Conservation (phyloP, 2,113 vertebrate species). For the Dryoscopus gambensis region DNA sequence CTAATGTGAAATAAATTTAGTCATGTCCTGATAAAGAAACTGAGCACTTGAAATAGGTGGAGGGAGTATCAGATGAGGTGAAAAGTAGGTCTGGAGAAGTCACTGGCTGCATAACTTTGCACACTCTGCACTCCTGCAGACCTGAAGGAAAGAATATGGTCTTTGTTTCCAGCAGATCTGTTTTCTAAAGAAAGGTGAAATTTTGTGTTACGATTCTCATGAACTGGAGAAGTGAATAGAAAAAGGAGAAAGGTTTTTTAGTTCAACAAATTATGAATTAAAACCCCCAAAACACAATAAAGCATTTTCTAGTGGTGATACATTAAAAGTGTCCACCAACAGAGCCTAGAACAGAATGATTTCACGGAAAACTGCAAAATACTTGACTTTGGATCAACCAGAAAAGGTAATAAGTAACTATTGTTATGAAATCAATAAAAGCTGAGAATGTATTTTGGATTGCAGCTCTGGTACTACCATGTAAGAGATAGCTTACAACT, state of each 20-base stretch:
- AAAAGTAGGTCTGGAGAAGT: not conserved
- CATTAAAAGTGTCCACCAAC: not conserved
- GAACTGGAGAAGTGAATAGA: not conserved
- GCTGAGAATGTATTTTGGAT: not conserved
- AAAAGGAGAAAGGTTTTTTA: not conserved
- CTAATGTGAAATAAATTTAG: not conserved
- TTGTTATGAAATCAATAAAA: not conserved
- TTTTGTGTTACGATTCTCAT: not conserved
- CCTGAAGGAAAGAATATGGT: not conserved
- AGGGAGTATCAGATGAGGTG: not conserved
- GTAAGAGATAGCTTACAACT: not conserved
- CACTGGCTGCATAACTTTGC: not conserved
- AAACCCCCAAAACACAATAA: rapidly evolving
- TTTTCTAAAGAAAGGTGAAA: not conserved
- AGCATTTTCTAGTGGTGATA: not conserved
- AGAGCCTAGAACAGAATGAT: not conserved
- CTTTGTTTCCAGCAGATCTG: not conserved
- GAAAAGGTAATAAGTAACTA: not conserved
- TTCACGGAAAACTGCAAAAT: not conserved
- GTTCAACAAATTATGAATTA: not conserved
- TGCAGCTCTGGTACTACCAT: not conserved
- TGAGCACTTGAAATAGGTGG: not conserved
- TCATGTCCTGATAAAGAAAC: not conserved
- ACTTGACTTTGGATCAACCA: not conserved
- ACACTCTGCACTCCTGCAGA: not conserved